A percentile compares a stretch with the other conserved stretches of the same genome.
Evolutionary conservation across 2,888 invertebrate genomes (phyloP).

Genomic region (Pristionchus maxplancki): DNA sequence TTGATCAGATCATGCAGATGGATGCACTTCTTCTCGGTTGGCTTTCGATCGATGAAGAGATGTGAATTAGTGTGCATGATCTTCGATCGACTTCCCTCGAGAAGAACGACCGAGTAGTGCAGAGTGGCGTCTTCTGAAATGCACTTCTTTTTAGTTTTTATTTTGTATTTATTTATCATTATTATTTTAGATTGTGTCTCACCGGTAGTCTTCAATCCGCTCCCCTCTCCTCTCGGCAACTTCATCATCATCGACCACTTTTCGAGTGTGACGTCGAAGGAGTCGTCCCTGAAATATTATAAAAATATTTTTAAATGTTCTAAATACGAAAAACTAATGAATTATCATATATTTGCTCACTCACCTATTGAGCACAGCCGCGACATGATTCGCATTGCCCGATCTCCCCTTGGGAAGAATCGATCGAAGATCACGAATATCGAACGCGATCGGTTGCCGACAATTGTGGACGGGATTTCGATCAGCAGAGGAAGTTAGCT

Average conservation of each 20-base stretch:
- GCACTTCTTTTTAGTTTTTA: background rate
- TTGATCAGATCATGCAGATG: background rate
- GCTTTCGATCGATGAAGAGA: conserved; percentile 36
- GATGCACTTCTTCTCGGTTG: background rate
- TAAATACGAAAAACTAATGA: background rate
- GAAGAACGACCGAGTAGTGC: conserved; percentile 2
- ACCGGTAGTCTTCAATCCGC: background rate
- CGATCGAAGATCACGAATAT: conserved; percentile 33
- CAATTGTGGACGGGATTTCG: conserved; percentile 39
- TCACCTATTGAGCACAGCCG: conserved; percentile 24
- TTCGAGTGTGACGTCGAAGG: conserved; percentile 17
- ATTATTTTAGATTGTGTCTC: too few relatives aligned
- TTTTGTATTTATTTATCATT: too few relatives aligned
- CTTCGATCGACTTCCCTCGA: background rate
- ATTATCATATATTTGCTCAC: background rate
- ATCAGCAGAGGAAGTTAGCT: background rate
- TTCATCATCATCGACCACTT: conserved; percentile 46
- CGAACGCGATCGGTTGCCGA: conserved; percentile 46
- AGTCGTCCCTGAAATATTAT: conserved; percentile 23
- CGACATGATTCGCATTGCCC: background rate
- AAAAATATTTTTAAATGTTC: background rate
- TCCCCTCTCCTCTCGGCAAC: conserved; percentile 25
- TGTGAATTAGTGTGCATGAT: conserved; percentile 15
- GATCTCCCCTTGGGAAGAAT: background rate
- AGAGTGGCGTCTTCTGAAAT: conserved; percentile 30